These are phyloP conservation scores for Cyclargus thomasi DNA, from an alignment of 1,140 invertebrate species.

Conservation along the genomic window DNA sequence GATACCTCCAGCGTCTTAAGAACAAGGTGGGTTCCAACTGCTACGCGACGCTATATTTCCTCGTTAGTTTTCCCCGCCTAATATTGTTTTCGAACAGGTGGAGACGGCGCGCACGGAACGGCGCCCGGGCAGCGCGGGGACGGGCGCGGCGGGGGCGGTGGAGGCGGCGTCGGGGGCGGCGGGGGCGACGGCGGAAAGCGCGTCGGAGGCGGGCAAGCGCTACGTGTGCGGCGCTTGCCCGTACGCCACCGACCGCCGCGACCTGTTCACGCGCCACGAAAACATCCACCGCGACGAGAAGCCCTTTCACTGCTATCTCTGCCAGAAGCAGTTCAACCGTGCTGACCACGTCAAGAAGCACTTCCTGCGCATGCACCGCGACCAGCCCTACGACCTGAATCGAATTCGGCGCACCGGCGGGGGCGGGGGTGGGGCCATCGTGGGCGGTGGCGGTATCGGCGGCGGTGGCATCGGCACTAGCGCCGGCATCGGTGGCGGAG, in stretches of 20 bases:
- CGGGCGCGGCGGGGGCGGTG: constrained; percentile 33
- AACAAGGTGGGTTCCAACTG: constrained; percentile 74
- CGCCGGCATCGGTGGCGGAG: constrained; percentile 55
- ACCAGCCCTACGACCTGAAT: constrained; percentile 89
- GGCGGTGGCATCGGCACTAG: constrained; percentile 24
- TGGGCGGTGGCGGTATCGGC: constrained; percentile 34
- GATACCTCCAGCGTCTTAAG: constrained; percentile 81
- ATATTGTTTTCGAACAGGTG: constrained; percentile 32
- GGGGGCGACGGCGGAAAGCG: constrained; percentile 32
- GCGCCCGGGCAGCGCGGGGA: constrained; percentile 25
- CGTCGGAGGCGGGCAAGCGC: constrained; percentile 77
- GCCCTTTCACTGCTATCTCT: constrained; percentile 94
- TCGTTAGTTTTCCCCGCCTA: too few species aligned
- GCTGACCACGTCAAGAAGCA: constrained; percentile 97
- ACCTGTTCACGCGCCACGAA: constrained; percentile 96
- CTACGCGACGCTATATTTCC: too few species aligned
- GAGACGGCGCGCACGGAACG: constrained; percentile 45
- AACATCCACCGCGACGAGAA: constrained; percentile 96
- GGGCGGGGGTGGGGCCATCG: constrained; percentile 50
- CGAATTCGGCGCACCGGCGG: constrained; percentile 80
- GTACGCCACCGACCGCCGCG: constrained; percentile 92
- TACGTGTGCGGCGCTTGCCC: constrained; percentile 91
- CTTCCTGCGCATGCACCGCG: constrained; percentile 91
- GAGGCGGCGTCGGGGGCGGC: constrained; percentile 28
- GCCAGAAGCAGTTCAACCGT: constrained; percentile 93